phyloP scores from a whole-genome alignment of 1,140 invertebrate genomes.

The Drosophila truncata region DNA sequence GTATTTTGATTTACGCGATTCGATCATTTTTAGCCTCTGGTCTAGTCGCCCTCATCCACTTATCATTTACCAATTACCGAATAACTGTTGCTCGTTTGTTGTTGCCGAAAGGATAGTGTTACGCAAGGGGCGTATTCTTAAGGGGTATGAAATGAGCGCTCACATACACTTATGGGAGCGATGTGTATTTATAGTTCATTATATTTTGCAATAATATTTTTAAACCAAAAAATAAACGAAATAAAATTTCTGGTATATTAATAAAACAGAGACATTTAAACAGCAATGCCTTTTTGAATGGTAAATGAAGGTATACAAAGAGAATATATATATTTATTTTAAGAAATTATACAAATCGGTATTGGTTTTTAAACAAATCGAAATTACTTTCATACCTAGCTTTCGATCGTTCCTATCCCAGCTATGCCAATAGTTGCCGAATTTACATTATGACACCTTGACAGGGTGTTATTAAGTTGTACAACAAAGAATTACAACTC shows the following conservation, averaged over 20 bases:
- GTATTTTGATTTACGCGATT: constrained; percentile 20
- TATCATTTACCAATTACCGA: constrained; percentile 35
- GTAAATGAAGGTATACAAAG: neutral
- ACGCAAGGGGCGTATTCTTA: constrained; percentile 27
- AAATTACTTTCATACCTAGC: neutral
- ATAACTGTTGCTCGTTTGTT: constrained; percentile 62
- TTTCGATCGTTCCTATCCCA: neutral
- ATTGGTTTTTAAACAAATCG: neutral
- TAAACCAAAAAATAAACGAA: constrained; percentile 83
- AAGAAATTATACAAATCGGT: neutral
- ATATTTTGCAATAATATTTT: constrained; percentile 74
- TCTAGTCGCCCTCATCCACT: constrained; percentile 57
- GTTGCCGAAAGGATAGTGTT: constrained; percentile 39
- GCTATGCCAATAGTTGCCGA: too few relatives aligned
- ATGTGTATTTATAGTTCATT: constrained; percentile 54
- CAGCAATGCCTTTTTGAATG: neutral
- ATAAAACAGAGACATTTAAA: neutral
- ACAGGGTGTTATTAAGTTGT: neutral
- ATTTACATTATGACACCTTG: neutral
- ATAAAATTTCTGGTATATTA: constrained; percentile 68
- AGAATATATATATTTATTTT: neutral
- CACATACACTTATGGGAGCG: neutral
- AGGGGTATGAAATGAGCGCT: constrained; percentile 8
- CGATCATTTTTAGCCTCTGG: constrained; percentile 21
- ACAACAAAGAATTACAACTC: neutral